A percentile compares a stretch with the other conserved stretches of the same genome.
Conservation (phyloP, 37 sponge, comb jelly and placozoan species). For the Eunapius fragilis region DNA sequence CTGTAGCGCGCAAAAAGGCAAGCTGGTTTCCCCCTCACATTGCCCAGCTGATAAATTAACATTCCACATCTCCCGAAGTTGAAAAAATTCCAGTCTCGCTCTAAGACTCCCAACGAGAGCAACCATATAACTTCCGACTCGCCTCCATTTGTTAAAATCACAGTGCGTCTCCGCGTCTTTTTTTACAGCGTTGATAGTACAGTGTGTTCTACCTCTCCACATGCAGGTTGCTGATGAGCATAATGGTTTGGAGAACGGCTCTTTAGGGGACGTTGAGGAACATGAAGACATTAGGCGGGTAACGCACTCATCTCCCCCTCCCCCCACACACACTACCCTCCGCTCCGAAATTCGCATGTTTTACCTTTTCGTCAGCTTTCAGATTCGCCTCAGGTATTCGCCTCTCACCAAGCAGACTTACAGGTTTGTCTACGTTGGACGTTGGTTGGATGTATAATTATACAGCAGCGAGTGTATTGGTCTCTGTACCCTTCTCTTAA, state of each 20-base stretch:
- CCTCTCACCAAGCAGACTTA: neutral
- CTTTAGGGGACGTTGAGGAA: neutral
- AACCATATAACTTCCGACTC: neutral
- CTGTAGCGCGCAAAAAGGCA: slow-evolving; percentile 66
- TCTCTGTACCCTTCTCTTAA: neutral
- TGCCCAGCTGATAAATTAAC: neutral
- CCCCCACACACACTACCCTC: neutral
- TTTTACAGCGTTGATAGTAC: neutral
- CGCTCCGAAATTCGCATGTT: neutral
- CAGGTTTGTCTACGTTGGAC: neutral
- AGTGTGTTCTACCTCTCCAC: neutral
- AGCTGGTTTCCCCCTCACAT: neutral
- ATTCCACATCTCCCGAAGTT: slow-evolving; percentile 23
- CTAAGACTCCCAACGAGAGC: neutral
- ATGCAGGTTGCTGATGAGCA: neutral
- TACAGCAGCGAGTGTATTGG: too few species aligned
- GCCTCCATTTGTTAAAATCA: neutral
- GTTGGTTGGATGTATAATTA: too few species aligned
- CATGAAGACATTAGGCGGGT: neutral
- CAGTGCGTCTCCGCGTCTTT: neutral
- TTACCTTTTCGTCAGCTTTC: neutral
- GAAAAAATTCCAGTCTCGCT: slow-evolving; percentile 45
- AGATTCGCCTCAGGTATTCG: neutral
- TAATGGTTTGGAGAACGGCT: neutral
- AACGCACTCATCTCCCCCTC: neutral